Base-by-base conservation (phyloP, 2,888 invertebrate genomes). In the Anodontia alba region DNA sequence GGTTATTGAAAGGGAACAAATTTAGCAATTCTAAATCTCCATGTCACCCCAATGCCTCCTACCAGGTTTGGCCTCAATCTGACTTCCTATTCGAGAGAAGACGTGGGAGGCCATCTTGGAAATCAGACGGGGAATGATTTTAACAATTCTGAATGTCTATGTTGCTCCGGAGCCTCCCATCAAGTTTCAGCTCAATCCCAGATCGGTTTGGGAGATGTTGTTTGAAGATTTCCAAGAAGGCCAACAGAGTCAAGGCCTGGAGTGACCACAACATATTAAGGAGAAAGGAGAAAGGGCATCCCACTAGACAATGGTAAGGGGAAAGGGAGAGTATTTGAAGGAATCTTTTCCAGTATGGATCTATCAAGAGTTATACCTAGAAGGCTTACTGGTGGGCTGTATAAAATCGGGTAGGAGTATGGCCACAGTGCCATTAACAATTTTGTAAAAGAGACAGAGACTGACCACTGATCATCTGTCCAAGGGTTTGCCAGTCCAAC, bases 391-490 rank as follows among this genome's bases (percentile, higher is more conserved):
- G 12, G 12, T 7, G 33, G 62, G 62, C 62, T 62, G 33, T 62
- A 33, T 62, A 20, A 33, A 62, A 33, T 62, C 17, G 12, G 62
- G 62, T 1, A 62, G 15, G 62, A 17, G 33, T 10, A 33, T 33
- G 20, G 62, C 62, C 1, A 62, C 31, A 17, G 3, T 8, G 33
- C 62, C 31, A 33, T 62, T 1, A 2, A 62, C 33, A 8, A 62
- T 62, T 33, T 62, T 33, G 17, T 62, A 62, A 17, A 62, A 62
- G 23, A 62, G 62, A 62, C 62, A 62, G 62, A 62, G 62, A 31
- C 62, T 31, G 12, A 17, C 33, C 62, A 62, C 62, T 20, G 31
- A 33, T 62, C 62, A 33, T 62, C 62, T 62, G 17, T 62, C 33
- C 62, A 8, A 33, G 33, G 31, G 62, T 62, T 15, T 57, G 57